Percentiles rank a stretch among this genome's conserved stretches.
Conservation (phyloP, 1,140 invertebrate genomes). For the Drosophila bipectinata region DNA sequence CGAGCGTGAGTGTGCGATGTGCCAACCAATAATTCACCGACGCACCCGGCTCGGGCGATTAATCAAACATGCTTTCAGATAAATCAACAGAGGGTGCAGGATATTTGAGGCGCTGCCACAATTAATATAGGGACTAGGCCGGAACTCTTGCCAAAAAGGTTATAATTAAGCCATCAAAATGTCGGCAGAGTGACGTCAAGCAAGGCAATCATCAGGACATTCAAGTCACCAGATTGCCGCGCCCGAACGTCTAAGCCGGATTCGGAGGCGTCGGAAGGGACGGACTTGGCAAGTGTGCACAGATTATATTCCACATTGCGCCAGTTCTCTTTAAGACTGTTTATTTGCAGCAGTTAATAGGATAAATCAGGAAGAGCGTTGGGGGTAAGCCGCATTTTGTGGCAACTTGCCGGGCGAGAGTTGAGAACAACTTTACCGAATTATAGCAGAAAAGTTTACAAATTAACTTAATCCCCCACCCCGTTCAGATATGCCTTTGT, state of each 20-base stretch:
- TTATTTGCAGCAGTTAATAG: constrained; percentile 40
- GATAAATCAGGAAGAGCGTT: constrained; percentile 30
- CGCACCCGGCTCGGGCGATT: constrained; percentile 45
- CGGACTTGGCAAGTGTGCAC: constrained; percentile 42
- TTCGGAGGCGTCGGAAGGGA: neutral
- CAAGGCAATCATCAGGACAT: constrained; percentile 34
- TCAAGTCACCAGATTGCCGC: constrained; percentile 25
- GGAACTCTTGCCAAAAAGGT: constrained; percentile 36
- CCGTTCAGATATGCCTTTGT: neutral
- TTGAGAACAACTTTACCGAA: constrained; percentile 18
- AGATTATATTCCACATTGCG: constrained; percentile 30
- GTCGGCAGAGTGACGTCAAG: constrained; percentile 53
- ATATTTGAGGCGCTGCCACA: constrained; percentile 20
- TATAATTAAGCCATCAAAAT: constrained; percentile 70
- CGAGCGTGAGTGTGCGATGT: constrained; percentile 29
- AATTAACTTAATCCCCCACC: neutral
- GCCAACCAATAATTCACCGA: constrained; percentile 61
- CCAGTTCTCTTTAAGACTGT: constrained; percentile 14
- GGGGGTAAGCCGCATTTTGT: neutral
- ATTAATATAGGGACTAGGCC: constrained; percentile 45
- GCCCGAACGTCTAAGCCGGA: constrained; percentile 5
- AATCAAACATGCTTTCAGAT: constrained; percentile 60
- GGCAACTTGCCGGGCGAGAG: neutral
- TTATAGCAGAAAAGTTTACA: constrained; percentile 22
- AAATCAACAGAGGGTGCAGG: constrained; percentile 31